A percentile compares a stretch with the other conserved stretches of the same genome.
phyloP scores from a whole-genome alignment of 2,797 vertebrate species.

The Myripristis murdjan region DNA sequence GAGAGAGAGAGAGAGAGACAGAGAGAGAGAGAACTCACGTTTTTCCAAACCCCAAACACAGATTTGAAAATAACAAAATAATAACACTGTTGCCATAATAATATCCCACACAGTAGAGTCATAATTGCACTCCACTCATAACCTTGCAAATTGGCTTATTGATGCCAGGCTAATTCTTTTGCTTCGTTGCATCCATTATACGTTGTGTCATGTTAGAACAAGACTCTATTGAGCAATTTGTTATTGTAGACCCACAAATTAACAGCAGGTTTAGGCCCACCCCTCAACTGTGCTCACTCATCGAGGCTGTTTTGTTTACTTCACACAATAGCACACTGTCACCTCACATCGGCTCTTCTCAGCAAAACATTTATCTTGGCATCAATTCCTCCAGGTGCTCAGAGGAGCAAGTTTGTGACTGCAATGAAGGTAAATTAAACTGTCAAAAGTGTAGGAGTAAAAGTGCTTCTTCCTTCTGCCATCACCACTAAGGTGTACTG shows the following conservation, averaged over 20 bases:
- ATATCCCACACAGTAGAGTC: not conserved
- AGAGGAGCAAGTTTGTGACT: constrained; percentile 13
- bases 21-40: too few relatives aligned
- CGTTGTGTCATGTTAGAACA: not conserved
- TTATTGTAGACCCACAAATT: constrained; percentile 17
- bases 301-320: constrained; percentile 13
- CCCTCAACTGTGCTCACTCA: constrained; percentile 9
- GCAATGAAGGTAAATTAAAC: constrained; percentile 22
- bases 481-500: constrained; percentile 46
- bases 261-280: constrained; percentile 10
- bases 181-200: constrained; percentile 3
- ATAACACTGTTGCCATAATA: too few relatives aligned
- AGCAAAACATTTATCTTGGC: constrained; percentile 42
- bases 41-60: too few relatives aligned
- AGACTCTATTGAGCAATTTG: constrained; percentile 13
- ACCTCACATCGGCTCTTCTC: constrained; percentile 19
- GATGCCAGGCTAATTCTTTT: not conserved
- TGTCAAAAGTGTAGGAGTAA: constrained; percentile 11
- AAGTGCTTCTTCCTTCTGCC: constrained; percentile 9
- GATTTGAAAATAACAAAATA: too few relatives aligned
- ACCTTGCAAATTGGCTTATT: not conserved
- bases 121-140: not conserved
- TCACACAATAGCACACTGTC: constrained; percentile 29
- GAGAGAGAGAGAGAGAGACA: not conserved
- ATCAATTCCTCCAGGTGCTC: constrained; percentile 22